Evolutionary conservation across 1,140 invertebrate genomes (phyloP).

Genomic region (Drosophila pseudoananassae): DNA sequence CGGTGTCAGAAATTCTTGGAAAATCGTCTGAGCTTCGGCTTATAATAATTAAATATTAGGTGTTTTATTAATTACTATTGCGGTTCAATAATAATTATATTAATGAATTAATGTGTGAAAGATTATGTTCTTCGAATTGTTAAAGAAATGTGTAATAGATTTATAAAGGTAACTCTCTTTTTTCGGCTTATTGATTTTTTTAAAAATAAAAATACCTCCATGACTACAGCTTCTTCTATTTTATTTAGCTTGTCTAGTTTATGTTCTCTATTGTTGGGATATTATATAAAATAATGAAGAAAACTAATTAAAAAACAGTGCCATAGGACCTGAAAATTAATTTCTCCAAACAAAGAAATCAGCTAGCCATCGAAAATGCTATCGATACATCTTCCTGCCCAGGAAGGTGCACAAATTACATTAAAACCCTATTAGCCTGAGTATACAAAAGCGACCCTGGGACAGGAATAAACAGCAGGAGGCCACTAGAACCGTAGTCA

Average conservation of each 20-base stretch:
- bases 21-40: neutral
- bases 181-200: too few relatives aligned
- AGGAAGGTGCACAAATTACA: slow-evolving; percentile 28
- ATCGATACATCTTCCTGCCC: slow-evolving; percentile 7
- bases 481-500: neutral
- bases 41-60: slow-evolving; percentile 9
- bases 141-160: neutral
- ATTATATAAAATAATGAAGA: neutral
- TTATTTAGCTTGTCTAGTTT: too few relatives aligned
- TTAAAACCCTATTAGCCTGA: slow-evolving; percentile 36
- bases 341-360: slow-evolving; percentile 2
- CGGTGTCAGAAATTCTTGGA: slow-evolving; percentile 4
- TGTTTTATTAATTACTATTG: slow-evolving; percentile 19
- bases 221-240: too few relatives aligned
- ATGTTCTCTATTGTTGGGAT: too few relatives aligned
- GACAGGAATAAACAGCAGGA: slow-evolving; percentile 27
- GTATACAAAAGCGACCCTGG: neutral
- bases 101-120: neutral
- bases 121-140: neutral
- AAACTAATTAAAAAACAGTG: neutral
- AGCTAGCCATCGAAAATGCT: neutral
- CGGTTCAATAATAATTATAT: neutral
- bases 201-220: too few relatives aligned
- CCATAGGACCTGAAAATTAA: neutral
- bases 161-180: neutral